A percentile compares a stretch with the other conserved stretches of the same genome.
These are phyloP conservation scores for Subanguina moxae DNA, from an alignment of 1,140 invertebrate species.

Conservation along the genomic window DNA sequence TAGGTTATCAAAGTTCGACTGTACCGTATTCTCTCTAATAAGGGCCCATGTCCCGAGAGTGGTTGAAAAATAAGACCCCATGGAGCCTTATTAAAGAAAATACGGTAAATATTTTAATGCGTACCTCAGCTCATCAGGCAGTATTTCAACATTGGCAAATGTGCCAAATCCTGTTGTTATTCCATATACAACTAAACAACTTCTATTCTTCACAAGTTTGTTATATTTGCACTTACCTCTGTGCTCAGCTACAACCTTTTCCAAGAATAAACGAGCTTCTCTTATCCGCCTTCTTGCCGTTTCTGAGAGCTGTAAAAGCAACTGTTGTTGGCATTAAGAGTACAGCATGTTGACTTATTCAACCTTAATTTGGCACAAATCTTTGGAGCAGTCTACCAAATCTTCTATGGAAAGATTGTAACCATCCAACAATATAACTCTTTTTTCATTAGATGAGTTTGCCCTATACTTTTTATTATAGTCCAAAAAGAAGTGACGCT, in stretches of 20 bases:
- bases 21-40: too few relatives aligned
- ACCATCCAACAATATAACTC: constrained; percentile 47
- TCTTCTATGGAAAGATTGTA: constrained; percentile 42
- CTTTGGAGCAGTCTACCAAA: constrained; percentile 50
- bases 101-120: too few relatives aligned
- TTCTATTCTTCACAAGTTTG: neutral
- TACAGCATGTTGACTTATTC: constrained; percentile 2
- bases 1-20: too few relatives aligned
- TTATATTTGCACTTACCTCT: constrained; percentile 31
- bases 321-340: neutral
- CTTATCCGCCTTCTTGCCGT: constrained; percentile 41
- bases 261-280: constrained; percentile 47
- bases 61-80: too few relatives aligned
- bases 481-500: too few relatives aligned
- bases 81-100: too few relatives aligned
- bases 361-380: constrained; percentile 40
- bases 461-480: neutral
- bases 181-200: constrained; percentile 66
- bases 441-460: constrained; percentile 20
- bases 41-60: too few relatives aligned
- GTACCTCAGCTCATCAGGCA: constrained; percentile 67
- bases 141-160: constrained; percentile 68
- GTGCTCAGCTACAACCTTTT: constrained; percentile 54
- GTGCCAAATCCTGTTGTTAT: constrained; percentile 76
- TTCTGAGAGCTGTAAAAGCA: constrained; percentile 42